These are phyloP conservation scores for Takifugu ocellatus DNA, from an alignment of 2,797 vertebrate genomes.

Conservation along the genomic window DNA sequence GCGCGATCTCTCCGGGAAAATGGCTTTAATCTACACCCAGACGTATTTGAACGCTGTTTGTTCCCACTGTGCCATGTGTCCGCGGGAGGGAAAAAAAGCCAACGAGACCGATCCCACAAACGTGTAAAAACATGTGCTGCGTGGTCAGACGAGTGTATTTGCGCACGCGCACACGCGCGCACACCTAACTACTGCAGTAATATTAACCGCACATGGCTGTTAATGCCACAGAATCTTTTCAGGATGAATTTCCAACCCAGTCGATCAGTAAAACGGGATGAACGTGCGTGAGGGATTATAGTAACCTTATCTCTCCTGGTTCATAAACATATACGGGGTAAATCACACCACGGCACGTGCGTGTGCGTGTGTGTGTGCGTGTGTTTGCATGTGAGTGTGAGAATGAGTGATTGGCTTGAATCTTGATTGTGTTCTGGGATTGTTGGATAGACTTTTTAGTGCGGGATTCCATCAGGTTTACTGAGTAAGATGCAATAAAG, in stretches of 20 bases:
- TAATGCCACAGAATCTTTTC: not conserved
- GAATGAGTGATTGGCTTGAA: not conserved
- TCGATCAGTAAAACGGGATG: conserved; percentile 19
- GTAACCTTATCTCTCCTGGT: conserved; percentile 12
- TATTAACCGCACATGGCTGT: not conserved
- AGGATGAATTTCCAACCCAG: not conserved
- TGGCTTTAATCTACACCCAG: conserved; percentile 38
- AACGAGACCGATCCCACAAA: conserved; percentile 9
- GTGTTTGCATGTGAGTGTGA: conserved; percentile 15
- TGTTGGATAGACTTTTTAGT: no score
- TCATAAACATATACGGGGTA: conserved; percentile 2
- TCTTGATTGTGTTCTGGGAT: no score
- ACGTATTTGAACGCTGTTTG: conserved; percentile 39
- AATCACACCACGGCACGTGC: conserved; percentile 29
- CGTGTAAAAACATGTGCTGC: conserved; percentile 30
- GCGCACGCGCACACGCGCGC: no score
- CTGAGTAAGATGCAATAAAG: no score
- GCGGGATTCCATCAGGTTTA: no score
- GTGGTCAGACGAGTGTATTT: not conserved
- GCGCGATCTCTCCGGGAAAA: conserved; percentile 27
- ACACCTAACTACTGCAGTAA: no score
- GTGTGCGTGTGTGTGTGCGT: conserved; percentile 24
- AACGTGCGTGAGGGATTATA: not conserved
- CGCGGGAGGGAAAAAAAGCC: not conserved
- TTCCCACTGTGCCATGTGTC: conserved; percentile 8